Evolutionary conservation across 2,888 invertebrate genomes (phyloP).

Genomic region (Brachyptera putata): DNA sequence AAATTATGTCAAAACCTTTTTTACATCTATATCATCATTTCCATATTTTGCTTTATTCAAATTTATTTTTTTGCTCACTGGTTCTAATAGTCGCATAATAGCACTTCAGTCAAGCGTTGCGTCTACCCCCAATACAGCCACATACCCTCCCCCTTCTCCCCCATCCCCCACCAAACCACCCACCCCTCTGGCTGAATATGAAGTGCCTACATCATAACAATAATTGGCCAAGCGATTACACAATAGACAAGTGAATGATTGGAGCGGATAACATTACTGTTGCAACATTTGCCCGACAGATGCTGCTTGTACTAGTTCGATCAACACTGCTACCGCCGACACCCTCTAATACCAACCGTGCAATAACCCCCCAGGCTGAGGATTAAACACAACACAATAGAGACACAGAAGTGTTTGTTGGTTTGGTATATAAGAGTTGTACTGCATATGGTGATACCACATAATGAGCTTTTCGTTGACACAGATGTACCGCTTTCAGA

Average conservation of each 20-base stretch:
- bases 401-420: slow-evolving; percentile 5
- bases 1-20: no score
- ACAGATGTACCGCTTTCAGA: no score
- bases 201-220: slow-evolving; percentile 2
- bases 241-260: slow-evolving; percentile 1
- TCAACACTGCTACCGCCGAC: not conserved
- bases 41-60: no score
- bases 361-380: not conserved
- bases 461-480: no score
- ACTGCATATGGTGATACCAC: slow-evolving; percentile 5
- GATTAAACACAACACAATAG: not conserved
- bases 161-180: not conserved
- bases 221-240: slow-evolving; percentile 1
- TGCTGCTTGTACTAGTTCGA: not conserved
- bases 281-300: slow-evolving; percentile 16
- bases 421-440: no score
- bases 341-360: not conserved
- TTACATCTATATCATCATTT: no score
- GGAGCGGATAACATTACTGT: slow-evolving; percentile 17
- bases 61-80: no score
- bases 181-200: not conserved
- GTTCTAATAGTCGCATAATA: no score
- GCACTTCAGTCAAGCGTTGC: not conserved
- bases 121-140: no score
- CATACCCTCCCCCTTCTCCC: not conserved